Evolutionary conservation across 2,888 invertebrate genomes (phyloP).

Genomic region (Asteroscopus sphinx): DNA sequence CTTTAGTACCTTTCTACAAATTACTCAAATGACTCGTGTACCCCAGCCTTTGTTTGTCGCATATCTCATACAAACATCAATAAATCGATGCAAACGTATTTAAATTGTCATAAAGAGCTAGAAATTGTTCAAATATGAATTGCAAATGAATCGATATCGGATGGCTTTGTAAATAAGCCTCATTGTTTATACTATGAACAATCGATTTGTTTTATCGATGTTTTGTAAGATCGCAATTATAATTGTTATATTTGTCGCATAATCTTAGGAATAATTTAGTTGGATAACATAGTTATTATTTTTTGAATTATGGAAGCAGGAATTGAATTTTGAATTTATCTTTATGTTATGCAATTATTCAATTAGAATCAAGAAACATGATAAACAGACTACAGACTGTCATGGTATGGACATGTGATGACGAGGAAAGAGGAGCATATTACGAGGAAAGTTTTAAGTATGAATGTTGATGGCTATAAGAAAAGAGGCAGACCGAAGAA

Average conservation of each 20-base stretch:
- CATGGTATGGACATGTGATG: too few relatives aligned
- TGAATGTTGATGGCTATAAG: too few relatives aligned
- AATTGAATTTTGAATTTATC: slow-evolving; percentile 3
- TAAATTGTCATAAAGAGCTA: slow-evolving; percentile 39
- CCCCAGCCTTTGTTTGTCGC: slow-evolving; percentile 9
- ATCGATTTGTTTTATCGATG: slow-evolving; percentile 42
- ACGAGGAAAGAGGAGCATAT: too few relatives aligned
- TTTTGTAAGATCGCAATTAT: slow-evolving; percentile 39
- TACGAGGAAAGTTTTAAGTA: too few relatives aligned
- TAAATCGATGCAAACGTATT: slow-evolving; percentile 34
- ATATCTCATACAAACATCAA: slow-evolving; percentile 25
- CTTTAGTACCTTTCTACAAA: too few relatives aligned
- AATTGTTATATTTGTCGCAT: slow-evolving; percentile 21
- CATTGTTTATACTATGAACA: slow-evolving; percentile 40
- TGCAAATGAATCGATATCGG: slow-evolving; percentile 40
- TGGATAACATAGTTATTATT: slow-evolving; percentile 31
- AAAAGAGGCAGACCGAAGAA: too few relatives aligned
- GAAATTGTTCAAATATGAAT: slow-evolving; percentile 42
- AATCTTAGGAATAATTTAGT: background rate
- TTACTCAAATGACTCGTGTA: background rate
- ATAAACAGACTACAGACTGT: too few relatives aligned
- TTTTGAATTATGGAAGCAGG: slow-evolving; percentile 15
- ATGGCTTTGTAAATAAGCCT: slow-evolving; percentile 39
- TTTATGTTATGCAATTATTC: too few relatives aligned
- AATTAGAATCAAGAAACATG: too few relatives aligned